phyloP scores from a whole-genome alignment of 2,113 vertebrate genomes.

The Otocyon megalotis region DNA sequence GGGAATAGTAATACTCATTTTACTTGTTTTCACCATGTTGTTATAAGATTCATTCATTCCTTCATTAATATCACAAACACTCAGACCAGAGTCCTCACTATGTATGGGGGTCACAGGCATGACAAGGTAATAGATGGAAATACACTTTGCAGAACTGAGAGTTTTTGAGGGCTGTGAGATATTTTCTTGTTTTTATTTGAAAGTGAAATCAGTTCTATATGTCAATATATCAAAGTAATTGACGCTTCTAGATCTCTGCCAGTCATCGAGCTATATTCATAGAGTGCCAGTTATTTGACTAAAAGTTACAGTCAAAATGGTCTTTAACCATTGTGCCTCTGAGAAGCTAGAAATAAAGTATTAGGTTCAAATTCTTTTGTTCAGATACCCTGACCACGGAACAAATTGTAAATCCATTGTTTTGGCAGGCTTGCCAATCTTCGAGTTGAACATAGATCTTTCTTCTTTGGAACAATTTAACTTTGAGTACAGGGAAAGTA shows the following conservation, averaged over 20 bases:
- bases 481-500: neutral
- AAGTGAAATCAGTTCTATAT: slow-evolving; percentile 49
- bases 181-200: slow-evolving; percentile 61
- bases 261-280: neutral
- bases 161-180: slow-evolving; percentile 10
- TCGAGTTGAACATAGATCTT: neutral
- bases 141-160: neutral
- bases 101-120: neutral
- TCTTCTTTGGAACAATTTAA: slow-evolving; percentile 43
- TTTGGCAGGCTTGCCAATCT: neutral
- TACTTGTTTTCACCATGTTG: neutral
- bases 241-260: slow-evolving; percentile 48
- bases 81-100: neutral
- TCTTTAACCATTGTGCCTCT: slow-evolving; percentile 45
- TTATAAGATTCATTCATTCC: neutral
- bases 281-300: slow-evolving; percentile 46
- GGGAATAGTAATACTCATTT: neutral
- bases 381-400: neutral
- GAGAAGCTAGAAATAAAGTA: slow-evolving; percentile 31
- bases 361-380: neutral
- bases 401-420: slow-evolving; percentile 4
- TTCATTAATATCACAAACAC: neutral
- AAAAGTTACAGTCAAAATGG: neutral
- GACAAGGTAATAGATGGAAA: neutral
- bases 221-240: slow-evolving; percentile 45